These are phyloP conservation scores for Yponomeuta plumbellus DNA, from an alignment of 2,888 invertebrate genomes.

Conservation along the genomic window DNA sequence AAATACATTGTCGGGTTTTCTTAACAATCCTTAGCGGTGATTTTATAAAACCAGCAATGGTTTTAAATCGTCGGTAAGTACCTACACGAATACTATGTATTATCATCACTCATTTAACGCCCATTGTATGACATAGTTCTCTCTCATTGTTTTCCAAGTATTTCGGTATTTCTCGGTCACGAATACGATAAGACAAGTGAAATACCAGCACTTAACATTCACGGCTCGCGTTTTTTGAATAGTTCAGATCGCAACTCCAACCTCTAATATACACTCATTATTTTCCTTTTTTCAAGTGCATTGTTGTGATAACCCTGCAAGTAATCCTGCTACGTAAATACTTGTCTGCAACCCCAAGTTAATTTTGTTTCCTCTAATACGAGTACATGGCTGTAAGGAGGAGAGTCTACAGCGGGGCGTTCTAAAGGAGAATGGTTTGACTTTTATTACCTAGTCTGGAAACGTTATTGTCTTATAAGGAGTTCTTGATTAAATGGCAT, in stretches of 20 bases:
- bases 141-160: too few species aligned
- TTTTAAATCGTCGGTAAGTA: too few species aligned
- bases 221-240: not conserved
- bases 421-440: slow-evolving; percentile 3
- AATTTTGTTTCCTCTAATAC: slow-evolving; percentile 23
- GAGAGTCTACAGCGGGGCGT: slow-evolving; percentile 20
- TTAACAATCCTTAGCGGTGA: too few species aligned
- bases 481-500: not conserved
- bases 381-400: slow-evolving; percentile 19
- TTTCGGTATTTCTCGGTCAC: too few species aligned
- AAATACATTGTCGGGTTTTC: too few species aligned
- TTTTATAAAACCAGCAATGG: too few species aligned
- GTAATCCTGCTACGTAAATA: slow-evolving; percentile 16
- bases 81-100: too few species aligned
- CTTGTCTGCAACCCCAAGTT: slow-evolving; percentile 21
- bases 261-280: not conserved
- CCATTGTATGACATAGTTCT: too few species aligned
- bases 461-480: not conserved
- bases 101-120: too few species aligned
- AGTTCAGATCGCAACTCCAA: too few species aligned
- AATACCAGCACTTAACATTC: too few species aligned
- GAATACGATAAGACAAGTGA: too few species aligned
- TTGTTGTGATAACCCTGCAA: not conserved
- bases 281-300: not conserved
- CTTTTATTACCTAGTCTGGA: not conserved